A percentile compares a stretch with the other conserved stretches of the same genome.
Conservation (phyloP, 2,797 vertebrate genomes). For the Vespertilio murinus region DNA sequence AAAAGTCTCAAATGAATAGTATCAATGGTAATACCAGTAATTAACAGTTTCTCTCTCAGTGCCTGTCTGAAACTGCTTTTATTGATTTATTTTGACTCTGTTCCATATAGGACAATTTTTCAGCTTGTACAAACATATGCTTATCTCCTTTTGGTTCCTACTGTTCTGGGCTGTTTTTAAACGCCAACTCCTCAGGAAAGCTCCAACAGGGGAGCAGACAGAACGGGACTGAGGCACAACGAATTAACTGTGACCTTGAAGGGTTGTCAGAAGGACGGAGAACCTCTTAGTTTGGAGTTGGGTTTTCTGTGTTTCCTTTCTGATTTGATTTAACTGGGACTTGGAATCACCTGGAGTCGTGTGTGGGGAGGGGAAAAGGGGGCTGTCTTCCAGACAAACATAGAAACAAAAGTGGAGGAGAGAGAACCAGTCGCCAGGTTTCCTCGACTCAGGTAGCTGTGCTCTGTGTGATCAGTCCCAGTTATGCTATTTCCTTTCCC, state of each 20-base stretch:
- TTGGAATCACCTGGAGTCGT: not conserved
- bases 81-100: constrained; percentile 75
- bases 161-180: not conserved
- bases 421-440: not conserved
- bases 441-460: not conserved
- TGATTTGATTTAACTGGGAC: not conserved
- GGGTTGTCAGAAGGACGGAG: not conserved
- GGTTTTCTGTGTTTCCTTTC: not conserved
- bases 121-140: constrained; percentile 65
- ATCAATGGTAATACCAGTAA: constrained; percentile 73
- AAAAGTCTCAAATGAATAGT: constrained; percentile 75
- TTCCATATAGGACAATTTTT: constrained; percentile 66
- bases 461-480: not conserved
- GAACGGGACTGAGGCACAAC: not conserved
- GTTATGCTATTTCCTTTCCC: not conserved
- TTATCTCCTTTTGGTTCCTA: constrained; percentile 58
- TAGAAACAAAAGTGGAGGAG: not conserved
- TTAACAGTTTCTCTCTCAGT: constrained; percentile 70
- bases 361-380: not conserved
- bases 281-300: not conserved
- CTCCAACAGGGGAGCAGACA: not conserved
- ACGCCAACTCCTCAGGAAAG: not conserved
- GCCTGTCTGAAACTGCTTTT: constrained; percentile 65
- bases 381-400: not conserved
- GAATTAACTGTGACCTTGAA: not conserved